Evolutionary conservation across 1,140 invertebrate species (phyloP).

Genomic region (Macrobrachium nipponense): DNA sequence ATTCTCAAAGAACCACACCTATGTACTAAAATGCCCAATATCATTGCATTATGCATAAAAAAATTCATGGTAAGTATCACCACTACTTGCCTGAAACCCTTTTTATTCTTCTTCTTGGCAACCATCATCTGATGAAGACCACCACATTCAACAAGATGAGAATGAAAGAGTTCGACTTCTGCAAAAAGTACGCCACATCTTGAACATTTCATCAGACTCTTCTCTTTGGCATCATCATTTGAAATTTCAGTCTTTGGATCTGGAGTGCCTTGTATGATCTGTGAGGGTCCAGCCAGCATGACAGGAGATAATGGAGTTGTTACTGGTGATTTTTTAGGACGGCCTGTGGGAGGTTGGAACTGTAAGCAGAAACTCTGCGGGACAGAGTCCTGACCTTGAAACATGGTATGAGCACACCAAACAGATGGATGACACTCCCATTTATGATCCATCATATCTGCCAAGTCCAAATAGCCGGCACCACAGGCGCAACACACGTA

Average conservation of each 20-base stretch:
- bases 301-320: background rate
- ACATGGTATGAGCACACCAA: constrained; percentile 63
- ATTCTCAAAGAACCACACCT: too few relatives aligned
- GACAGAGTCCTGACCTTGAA: constrained; percentile 48
- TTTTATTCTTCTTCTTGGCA: constrained; percentile 60
- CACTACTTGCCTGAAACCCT: constrained; percentile 56
- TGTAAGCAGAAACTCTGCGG: constrained; percentile 55
- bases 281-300: background rate
- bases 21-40: too few relatives aligned
- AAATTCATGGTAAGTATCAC: background rate
- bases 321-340: background rate
- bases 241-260: too few relatives aligned
- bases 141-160: constrained; percentile 61
- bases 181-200: constrained; percentile 35
- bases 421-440: constrained; percentile 60
- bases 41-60: too few relatives aligned
- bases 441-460: constrained; percentile 64
- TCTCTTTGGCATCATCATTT: too few relatives aligned
- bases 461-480: constrained; percentile 50
- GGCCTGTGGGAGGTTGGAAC: constrained; percentile 49
- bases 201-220: constrained; percentile 9
- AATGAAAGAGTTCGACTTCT: constrained; percentile 34
- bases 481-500: constrained; percentile 62
- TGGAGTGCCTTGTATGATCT: background rate
- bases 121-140: constrained; percentile 40